phyloP scores from a whole-genome alignment of 2,888 invertebrate species.

The Drosophila rellima region DNA sequence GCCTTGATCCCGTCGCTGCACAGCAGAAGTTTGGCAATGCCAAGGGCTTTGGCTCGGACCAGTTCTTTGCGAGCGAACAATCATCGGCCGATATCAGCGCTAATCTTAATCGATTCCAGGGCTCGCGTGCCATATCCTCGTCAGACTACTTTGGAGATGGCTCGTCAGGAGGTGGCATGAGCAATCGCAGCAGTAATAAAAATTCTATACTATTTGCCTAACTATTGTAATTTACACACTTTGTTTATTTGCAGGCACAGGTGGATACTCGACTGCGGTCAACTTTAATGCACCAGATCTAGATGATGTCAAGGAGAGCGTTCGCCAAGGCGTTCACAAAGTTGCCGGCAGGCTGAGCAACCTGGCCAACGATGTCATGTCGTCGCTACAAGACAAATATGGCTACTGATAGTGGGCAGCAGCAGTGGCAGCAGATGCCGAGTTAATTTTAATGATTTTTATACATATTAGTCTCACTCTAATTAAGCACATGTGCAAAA shows the following conservation, averaged over 20 bases:
- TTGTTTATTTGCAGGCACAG: slow-evolving; percentile 56
- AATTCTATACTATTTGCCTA: neutral
- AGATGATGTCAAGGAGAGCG: slow-evolving; percentile 98
- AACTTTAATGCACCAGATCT: slow-evolving; percentile 91
- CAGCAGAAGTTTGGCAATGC: slow-evolving; percentile 98
- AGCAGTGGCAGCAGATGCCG: slow-evolving; percentile 12
- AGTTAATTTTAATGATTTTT: slow-evolving; percentile 53
- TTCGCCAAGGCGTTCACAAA: slow-evolving; percentile 97
- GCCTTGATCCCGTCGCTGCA: slow-evolving; percentile 87
- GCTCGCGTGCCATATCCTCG: slow-evolving; percentile 97
- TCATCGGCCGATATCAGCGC: slow-evolving; percentile 81
- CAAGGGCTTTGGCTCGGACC: slow-evolving; percentile 99
- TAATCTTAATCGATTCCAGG: slow-evolving; percentile 93
- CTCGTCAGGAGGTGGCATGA: slow-evolving; percentile 73
- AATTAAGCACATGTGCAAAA: slow-evolving; percentile 59
- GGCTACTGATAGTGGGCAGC: slow-evolving; percentile 87
- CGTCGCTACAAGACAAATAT: slow-evolving; percentile 94
- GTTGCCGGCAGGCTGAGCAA: slow-evolving; percentile 98
- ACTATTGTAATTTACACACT: neutral
- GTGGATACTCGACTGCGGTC: slow-evolving; percentile 77
- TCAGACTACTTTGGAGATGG: slow-evolving; percentile 95
- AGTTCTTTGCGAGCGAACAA: slow-evolving; percentile 94
- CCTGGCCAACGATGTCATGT: slow-evolving; percentile 97
- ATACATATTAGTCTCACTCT: slow-evolving; percentile 59
- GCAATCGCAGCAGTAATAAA: slow-evolving; percentile 49